Conservation (phyloP, 2,888 invertebrate species). For the Gordius sp. region DNA sequence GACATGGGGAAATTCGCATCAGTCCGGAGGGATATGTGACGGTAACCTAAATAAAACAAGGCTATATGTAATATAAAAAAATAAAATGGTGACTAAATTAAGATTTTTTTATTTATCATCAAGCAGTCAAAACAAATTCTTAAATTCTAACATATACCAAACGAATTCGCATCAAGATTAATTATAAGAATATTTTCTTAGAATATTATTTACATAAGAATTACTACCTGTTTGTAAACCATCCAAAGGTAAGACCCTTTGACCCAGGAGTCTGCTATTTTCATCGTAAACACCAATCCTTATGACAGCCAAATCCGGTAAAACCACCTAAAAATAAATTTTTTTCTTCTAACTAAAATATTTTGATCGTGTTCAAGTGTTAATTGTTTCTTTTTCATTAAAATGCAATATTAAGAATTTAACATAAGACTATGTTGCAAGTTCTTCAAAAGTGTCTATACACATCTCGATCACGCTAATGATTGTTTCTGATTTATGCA, state of each 20-base stretch:
- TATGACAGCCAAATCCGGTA: constrained; percentile 83
- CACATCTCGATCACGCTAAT: no score
- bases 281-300: constrained; percentile 96
- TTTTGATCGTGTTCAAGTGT: not conserved
- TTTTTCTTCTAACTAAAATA: not conserved
- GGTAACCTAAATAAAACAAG: constrained; percentile 46
- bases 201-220: not conserved
- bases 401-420: not conserved
- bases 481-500: no score
- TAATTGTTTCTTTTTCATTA: not conserved
- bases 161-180: constrained; percentile 1
- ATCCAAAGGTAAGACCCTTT: constrained; percentile 81
- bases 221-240: constrained; percentile 52
- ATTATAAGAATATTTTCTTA: not conserved
- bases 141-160: not conserved
- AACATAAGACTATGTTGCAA: constrained; percentile 16
- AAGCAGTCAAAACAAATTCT: not conserved
- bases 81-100: no score
- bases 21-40: constrained; percentile 82
- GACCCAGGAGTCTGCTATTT: constrained; percentile 75
- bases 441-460: not conserved
- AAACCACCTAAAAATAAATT: constrained; percentile 43
- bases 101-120: no score
- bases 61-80: no score
- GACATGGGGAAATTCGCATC: constrained; percentile 98